phyloP scores from a whole-genome alignment of 1,140 invertebrate genomes.

The Dreissena polymorpha region DNA sequence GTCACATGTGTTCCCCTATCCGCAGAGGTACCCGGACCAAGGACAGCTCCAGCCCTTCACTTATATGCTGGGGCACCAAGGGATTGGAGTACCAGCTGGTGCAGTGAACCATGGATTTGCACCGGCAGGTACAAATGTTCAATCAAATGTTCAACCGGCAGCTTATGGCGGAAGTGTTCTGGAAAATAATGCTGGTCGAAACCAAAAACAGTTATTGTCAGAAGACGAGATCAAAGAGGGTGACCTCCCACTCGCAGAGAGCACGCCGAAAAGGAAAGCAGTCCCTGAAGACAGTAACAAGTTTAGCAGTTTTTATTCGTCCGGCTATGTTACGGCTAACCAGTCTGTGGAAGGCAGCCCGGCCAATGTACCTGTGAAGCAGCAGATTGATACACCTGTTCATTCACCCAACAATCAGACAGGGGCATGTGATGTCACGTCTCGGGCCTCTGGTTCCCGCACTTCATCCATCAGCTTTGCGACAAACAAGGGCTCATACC shows the following conservation, averaged over 20 bases:
- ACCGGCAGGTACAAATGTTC: too few relatives aligned
- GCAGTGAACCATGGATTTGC: too few relatives aligned
- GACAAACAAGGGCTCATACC: conserved; percentile 73
- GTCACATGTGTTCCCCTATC: too few relatives aligned
- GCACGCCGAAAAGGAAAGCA: conserved; percentile 65
- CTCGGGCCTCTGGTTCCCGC: conserved; percentile 64
- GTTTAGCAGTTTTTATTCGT: neutral
- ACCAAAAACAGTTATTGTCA: neutral
- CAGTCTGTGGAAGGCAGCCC: conserved; percentile 23
- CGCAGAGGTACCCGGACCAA: too few relatives aligned
- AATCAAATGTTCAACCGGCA: too few relatives aligned
- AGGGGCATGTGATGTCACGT: conserved; percentile 64
- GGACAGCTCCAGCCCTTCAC: too few relatives aligned
- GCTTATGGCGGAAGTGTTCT: too few relatives aligned
- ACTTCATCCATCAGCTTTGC: conserved; percentile 74
- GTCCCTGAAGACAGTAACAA: conserved; percentile 10
- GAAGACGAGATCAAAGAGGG: conserved; percentile 26
- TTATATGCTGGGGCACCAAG: too few relatives aligned
- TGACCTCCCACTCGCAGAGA: conserved; percentile 63
- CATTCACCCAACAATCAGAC: conserved; percentile 60
- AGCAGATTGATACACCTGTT: conserved; percentile 72
- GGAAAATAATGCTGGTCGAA: too few relatives aligned
- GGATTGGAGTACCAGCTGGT: too few relatives aligned
- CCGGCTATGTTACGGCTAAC: conserved; percentile 31
- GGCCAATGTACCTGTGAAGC: conserved; percentile 55